Evolutionary conservation across 2,113 vertebrate genomes (phyloP).

Genomic region (Terrapene triunguis): DNA sequence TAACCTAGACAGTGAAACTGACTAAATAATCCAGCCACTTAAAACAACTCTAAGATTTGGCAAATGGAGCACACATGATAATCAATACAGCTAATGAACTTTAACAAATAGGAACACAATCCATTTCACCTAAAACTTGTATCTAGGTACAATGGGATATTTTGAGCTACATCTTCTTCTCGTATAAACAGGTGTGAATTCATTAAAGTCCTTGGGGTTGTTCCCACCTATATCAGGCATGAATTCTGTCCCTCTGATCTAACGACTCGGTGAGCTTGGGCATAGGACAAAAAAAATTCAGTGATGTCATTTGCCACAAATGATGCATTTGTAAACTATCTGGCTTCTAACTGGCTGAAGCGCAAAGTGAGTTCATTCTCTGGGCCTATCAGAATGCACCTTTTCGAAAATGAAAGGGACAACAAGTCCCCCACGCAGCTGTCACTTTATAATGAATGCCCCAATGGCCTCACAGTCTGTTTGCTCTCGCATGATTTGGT

Average conservation of each 20-base stretch:
- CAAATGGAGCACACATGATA: background rate
- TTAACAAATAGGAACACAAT: background rate
- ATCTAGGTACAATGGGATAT: background rate
- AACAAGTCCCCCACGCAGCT: background rate
- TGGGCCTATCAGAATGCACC: background rate
- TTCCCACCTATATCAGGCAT: background rate
- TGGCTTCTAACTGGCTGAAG: background rate
- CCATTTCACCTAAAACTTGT: background rate
- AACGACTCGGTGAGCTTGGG: background rate
- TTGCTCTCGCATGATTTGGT: slow-evolving; percentile 3
- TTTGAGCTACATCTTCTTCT: background rate
- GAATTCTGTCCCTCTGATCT: background rate
- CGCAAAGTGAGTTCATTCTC: background rate
- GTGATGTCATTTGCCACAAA: background rate
- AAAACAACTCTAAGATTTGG: slow-evolving; percentile 9
- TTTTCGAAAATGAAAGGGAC: slow-evolving; percentile 28
- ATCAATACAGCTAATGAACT: background rate
- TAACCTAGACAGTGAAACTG: background rate
- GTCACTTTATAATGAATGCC: slow-evolving; percentile 7
- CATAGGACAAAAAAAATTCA: background rate
- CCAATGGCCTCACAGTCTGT: background rate
- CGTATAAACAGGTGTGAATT: background rate
- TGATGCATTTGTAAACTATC: fast-evolving
- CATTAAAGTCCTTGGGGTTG: background rate
- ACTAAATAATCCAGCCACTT: background rate